A percentile compares a stretch with the other conserved stretches of the same genome.
Conservation (phyloP, 2,113 vertebrate genomes). For the Eudyptes chrysolophus region DNA sequence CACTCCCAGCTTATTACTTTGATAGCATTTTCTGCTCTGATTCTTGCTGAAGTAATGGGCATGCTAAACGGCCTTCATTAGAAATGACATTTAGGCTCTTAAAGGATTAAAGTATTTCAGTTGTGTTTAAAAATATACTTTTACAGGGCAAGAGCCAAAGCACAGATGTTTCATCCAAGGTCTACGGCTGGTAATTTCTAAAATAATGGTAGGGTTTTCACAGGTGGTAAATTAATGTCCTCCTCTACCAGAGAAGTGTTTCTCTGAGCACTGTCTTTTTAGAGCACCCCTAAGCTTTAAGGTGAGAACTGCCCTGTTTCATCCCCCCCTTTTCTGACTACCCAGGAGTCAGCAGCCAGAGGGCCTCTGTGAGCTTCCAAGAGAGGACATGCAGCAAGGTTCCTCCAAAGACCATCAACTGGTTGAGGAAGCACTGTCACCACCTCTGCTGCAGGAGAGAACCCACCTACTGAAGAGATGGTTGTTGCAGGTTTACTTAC, state of each 20-base stretch:
- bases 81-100: not conserved
- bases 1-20: not conserved
- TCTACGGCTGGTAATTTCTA: not conserved
- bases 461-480: not conserved
- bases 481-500: slow-evolving; percentile 73
- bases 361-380: not conserved
- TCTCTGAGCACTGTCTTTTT: not conserved
- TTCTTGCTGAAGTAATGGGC: not conserved
- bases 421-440: not conserved
- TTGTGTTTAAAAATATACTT: not conserved
- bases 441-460: not conserved
- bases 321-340: not conserved
- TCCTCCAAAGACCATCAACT: not conserved
- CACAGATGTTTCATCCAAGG: not conserved
- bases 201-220: not conserved
- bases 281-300: not conserved
- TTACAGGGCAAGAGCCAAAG: not conserved
- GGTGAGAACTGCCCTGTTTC: not conserved
- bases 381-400: not conserved
- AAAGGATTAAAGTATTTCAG: not conserved
- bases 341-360: not conserved
- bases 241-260: not conserved
- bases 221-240: not conserved
- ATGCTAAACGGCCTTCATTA: not conserved
- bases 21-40: not conserved